Percentiles rank a stretch among this genome's conserved stretches.
Evolutionary conservation across 2,888 invertebrate species (phyloP).

Genomic region (Scaptomyza polygonia): DNA sequence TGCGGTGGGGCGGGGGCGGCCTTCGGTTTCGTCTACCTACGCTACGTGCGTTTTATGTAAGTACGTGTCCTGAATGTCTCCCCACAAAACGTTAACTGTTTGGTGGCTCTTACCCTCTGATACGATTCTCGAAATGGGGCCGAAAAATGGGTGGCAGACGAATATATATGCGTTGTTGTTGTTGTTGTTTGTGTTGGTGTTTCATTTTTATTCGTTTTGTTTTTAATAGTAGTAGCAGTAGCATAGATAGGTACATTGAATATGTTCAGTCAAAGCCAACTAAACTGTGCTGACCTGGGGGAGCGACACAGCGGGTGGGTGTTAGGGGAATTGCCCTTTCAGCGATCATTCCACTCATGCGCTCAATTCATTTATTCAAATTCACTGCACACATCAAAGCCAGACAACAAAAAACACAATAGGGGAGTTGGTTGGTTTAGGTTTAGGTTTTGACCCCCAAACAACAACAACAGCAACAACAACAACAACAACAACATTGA

Average conservation of each 20-base stretch:
- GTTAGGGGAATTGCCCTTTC: constrained; percentile 47
- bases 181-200: constrained; percentile 9
- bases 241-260: constrained; percentile 6
- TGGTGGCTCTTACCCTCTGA: constrained; percentile 30
- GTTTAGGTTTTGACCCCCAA: background rate
- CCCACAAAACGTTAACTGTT: constrained; percentile 10
- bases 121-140: constrained; percentile 22
- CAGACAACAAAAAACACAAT: constrained; percentile 34
- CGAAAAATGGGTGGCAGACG: constrained; percentile 35
- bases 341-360: constrained; percentile 70
- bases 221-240: constrained; percentile 55
- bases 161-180: constrained; percentile 13
- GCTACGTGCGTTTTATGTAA: constrained; percentile 71
- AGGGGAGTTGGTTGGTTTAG: constrained; percentile 15
- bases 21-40: constrained; percentile 53
- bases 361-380: constrained; percentile 72
- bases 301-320: no score
- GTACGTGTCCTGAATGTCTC: constrained; percentile 59
- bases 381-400: constrained; percentile 74
- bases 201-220: constrained; percentile 12
- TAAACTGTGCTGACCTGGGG: constrained; percentile 40
- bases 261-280: constrained; percentile 21
- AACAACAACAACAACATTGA: constrained; percentile 17
- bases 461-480: background rate
- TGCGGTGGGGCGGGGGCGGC: constrained; percentile 25